phyloP scores from a whole-genome alignment of 2,797 vertebrate species.

The Chiroxiphia lanceolata region DNA sequence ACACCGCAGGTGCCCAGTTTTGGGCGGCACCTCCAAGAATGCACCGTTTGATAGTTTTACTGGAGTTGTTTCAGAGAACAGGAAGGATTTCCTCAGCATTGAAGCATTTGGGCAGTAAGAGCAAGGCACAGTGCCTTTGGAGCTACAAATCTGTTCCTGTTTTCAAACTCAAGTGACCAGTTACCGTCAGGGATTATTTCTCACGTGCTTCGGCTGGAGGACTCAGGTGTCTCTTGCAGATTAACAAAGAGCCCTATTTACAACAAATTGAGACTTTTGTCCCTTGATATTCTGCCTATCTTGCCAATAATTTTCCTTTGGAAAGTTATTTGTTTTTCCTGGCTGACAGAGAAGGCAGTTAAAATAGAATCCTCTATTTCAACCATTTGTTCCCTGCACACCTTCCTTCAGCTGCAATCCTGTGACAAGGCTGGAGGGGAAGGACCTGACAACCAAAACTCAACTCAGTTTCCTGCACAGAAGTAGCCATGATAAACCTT shows the following conservation, averaged over 20 bases:
- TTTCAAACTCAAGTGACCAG: background rate
- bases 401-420: background rate
- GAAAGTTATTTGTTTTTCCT: background rate
- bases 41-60: background rate
- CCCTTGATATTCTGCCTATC: background rate
- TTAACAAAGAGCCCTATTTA: background rate
- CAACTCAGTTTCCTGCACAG: background rate
- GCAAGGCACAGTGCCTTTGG: background rate
- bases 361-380: background rate
- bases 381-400: background rate
- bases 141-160: background rate
- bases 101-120: accelerated
- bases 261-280: background rate
- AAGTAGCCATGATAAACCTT: background rate
- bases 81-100: background rate
- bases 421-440: background rate
- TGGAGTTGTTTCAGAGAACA: background rate
- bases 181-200: background rate
- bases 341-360: background rate
- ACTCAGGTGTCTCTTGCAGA: accelerated
- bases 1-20: background rate
- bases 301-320: background rate
- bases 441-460: background rate
- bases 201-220: accelerated
- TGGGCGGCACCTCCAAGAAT: background rate